These are phyloP conservation scores for Hylomyscus alleni DNA, from an alignment of 2,797 vertebrate species.

Conservation along the genomic window DNA sequence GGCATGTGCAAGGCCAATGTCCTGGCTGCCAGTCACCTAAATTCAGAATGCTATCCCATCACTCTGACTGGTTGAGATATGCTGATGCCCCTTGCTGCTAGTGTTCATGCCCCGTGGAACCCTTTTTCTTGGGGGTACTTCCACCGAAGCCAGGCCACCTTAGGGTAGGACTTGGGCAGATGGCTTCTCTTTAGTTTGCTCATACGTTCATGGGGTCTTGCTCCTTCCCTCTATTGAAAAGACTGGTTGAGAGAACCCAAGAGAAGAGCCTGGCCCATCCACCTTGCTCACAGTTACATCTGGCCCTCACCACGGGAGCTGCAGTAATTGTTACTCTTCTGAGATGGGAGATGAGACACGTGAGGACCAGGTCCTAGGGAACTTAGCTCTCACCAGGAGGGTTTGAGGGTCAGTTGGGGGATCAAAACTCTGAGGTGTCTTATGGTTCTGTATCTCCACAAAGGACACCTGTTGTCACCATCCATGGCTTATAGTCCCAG, in stretches of 20 bases:
- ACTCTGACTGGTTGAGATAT: too few species aligned
- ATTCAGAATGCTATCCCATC: neutral
- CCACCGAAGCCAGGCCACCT: neutral
- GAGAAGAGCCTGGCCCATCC: neutral
- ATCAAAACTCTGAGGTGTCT: neutral
- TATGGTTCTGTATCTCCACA: neutral
- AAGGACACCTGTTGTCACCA: neutral
- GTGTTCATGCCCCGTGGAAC: too few species aligned
- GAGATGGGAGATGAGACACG: too few species aligned
- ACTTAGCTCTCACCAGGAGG: accelerated
- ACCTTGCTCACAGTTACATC: accelerated
- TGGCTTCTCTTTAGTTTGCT: neutral
- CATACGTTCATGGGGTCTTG: accelerated
- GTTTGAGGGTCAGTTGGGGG: neutral
- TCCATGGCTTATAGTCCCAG: too few species aligned
- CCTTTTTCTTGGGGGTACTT: too few species aligned
- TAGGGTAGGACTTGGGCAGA: neutral
- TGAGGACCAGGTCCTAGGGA: neutral
- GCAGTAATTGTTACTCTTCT: neutral
- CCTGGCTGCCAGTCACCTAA: neutral
- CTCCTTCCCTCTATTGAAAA: neutral
- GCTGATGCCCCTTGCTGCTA: too few species aligned
- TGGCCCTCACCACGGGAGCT: neutral
- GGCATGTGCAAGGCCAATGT: neutral
- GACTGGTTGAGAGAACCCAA: neutral